Evolutionary conservation across 2,113 vertebrate species (phyloP).

Genomic region (Melospiza georgiana): DNA sequence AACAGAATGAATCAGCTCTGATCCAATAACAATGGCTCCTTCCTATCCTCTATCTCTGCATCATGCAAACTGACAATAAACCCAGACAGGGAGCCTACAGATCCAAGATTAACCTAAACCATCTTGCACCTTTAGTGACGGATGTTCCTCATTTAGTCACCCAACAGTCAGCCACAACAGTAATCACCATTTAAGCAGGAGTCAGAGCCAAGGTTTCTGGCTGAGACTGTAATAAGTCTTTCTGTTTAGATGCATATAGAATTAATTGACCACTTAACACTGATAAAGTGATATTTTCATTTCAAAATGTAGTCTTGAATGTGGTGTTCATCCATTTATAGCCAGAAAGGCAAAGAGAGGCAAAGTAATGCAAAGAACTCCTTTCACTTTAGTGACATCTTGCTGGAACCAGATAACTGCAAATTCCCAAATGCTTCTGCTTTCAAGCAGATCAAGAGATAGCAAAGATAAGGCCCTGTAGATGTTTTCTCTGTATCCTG

Average conservation of each 20-base stretch:
- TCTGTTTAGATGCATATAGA: not conserved
- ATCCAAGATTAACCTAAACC: conserved; percentile 30
- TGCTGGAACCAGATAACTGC: not conserved
- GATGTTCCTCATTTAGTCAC: conserved; percentile 20
- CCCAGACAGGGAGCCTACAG: not conserved
- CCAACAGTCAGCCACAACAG: not conserved
- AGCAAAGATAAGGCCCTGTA: not conserved
- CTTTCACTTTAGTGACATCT: not conserved
- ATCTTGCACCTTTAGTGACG: not conserved
- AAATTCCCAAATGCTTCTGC: not conserved
- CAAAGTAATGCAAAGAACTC: not conserved
- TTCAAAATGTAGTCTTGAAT: not conserved
- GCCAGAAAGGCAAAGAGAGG: not conserved
- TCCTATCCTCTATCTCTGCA: not conserved
- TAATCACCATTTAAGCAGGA: not conserved
- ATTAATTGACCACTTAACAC: not conserved
- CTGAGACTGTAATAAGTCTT: not conserved
- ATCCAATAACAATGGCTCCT: not conserved
- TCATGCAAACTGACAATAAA: not conserved
- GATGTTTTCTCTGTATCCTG: not conserved
- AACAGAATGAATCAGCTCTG: not conserved
- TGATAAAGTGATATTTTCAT: not conserved
- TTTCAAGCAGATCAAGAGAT: not conserved
- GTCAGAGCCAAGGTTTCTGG: not conserved
- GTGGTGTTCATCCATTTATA: not conserved